Percentiles rank a stretch among this genome's conserved stretches.
These are phyloP conservation scores for Subacronicta megacephala DNA, from an alignment of 2,888 invertebrate species.

Conservation along the genomic window DNA sequence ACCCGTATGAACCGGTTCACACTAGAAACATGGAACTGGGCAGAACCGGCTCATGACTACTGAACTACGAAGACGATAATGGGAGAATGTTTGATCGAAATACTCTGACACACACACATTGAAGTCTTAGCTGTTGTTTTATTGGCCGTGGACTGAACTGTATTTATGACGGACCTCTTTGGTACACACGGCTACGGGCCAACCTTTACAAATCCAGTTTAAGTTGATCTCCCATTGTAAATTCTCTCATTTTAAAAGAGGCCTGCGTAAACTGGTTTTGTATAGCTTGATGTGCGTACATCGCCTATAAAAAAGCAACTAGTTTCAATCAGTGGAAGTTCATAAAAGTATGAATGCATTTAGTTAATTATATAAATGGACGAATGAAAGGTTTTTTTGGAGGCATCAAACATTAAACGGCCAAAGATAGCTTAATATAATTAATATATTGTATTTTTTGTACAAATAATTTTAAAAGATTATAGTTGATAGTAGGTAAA, in stretches of 20 bases:
- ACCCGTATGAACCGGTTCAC: constrained; percentile 75
- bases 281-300: no score
- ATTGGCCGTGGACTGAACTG: constrained; percentile 25
- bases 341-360: constrained; percentile 15
- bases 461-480: no score
- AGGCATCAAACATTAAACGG: no score
- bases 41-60: constrained; percentile 44
- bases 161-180: constrained; percentile 5
- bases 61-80: constrained; percentile 29
- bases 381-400: background rate
- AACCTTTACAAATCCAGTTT: no score
- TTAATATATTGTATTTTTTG: no score
- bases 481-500: no score
- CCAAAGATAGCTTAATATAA: no score
- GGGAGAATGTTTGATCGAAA: constrained; percentile 33
- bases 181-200: no score
- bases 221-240: no score
- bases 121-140: constrained; percentile 21
- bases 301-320: constrained; percentile 24
- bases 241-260: no score
- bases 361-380: constrained; percentile 17
- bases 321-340: no score
- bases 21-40: constrained; percentile 41
- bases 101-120: constrained; percentile 14
- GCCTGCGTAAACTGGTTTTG: no score